Conservation (phyloP, 1,140 invertebrate genomes). For the Cataglyphis hispanica region DNA sequence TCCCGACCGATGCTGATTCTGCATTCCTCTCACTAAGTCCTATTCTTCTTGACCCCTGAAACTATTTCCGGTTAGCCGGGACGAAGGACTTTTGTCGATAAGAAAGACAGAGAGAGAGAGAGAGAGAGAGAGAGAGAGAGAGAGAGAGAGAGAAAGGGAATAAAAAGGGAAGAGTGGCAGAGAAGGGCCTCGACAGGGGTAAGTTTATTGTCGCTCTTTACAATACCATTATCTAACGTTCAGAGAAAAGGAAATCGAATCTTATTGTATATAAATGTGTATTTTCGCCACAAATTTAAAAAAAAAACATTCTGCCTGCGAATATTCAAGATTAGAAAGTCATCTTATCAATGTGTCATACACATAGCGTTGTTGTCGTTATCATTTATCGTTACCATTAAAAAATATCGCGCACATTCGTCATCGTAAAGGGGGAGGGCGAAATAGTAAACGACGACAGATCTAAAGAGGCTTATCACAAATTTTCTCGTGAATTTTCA, state of each 20-base stretch:
- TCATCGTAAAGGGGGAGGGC: not conserved
- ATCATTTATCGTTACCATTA: not conserved
- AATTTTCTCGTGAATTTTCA: conserved; percentile 48
- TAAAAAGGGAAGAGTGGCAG: not conserved
- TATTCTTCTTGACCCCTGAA: conserved; percentile 62
- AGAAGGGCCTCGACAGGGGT: not conserved
- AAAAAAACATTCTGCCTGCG: no score
- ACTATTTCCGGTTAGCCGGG: conserved; percentile 47
- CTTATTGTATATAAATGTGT: not conserved
- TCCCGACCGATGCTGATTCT: conserved; percentile 52
- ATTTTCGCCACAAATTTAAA: not conserved
- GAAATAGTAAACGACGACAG: conserved; percentile 11
- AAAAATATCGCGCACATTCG: not conserved
- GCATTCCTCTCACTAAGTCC: conserved; percentile 54
- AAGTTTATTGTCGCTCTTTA: conserved; percentile 50
- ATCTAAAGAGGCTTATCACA: conserved; percentile 51
- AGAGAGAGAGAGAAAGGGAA: no score
- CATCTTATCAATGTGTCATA: not conserved
- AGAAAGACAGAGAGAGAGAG: not conserved
- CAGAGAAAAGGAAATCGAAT: not conserved
- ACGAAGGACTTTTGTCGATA: conserved; percentile 31
- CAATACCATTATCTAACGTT: conserved; percentile 29
- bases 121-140: not conserved
- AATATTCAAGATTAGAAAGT: not conserved
- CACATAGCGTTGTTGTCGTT: not conserved